These are phyloP conservation scores for Antennarius maculatus DNA, from an alignment of 2,797 vertebrate species.

Conservation along the genomic window DNA sequence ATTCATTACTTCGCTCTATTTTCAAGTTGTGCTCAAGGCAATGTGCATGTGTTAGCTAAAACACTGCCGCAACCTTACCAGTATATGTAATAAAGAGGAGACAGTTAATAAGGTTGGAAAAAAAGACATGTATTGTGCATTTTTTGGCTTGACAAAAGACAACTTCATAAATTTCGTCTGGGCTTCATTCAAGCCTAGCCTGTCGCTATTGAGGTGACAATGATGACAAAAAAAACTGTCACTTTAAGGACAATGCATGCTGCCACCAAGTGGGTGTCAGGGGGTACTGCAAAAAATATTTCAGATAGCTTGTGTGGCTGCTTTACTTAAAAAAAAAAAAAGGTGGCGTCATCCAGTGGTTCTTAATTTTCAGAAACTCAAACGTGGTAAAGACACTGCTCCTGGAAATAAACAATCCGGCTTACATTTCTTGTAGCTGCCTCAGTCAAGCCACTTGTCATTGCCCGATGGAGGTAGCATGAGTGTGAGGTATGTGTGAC, in stretches of 20 bases:
- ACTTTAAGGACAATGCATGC: constrained; percentile 39
- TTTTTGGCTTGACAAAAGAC: constrained; percentile 57
- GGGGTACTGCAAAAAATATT: constrained; percentile 50
- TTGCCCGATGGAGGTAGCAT: background rate
- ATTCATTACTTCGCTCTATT: constrained; percentile 72
- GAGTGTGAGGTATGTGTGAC: background rate
- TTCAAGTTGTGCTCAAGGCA: constrained; percentile 59
- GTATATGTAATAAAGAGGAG: constrained; percentile 37
- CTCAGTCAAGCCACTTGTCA: background rate
- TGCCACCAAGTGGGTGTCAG: constrained; percentile 72
- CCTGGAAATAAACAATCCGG: background rate
- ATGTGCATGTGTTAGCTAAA: constrained; percentile 42
- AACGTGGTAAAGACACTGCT: background rate
- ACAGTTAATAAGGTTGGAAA: constrained; percentile 61
- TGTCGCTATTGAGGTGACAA: constrained; percentile 49
- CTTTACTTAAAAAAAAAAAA: background rate
- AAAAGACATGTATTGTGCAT: constrained; percentile 16
- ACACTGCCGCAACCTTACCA: constrained; percentile 38
- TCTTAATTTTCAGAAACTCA: constrained; percentile 21
- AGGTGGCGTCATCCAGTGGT: background rate
- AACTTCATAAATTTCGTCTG: constrained; percentile 59
- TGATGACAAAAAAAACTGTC: constrained; percentile 45
- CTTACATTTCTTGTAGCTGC: background rate
- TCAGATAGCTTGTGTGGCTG: constrained; percentile 5
- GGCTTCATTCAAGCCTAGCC: constrained; percentile 51